Evolutionary conservation across 1,140 invertebrate species (phyloP), one percentile per base, ranked within the genome.

Genomic region (Sarcophaga bullata): DNA sequence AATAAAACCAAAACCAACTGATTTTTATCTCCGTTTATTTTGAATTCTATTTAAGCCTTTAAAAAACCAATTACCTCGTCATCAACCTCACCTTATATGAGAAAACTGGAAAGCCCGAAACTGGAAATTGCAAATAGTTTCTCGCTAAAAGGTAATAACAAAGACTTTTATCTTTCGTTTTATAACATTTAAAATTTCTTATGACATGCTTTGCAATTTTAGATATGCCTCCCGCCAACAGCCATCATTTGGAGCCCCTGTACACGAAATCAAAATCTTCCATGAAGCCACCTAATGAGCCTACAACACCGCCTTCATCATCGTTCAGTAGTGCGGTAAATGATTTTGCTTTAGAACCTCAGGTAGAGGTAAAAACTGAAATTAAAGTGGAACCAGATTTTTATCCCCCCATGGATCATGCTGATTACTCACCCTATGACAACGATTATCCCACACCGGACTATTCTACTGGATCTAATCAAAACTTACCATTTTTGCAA

Each of bases 241-340:
- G n/a, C 9, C 75, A 78, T 3, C 48, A 52, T 50, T 49, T 19
- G 48, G 48, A 50, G 10, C 48, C 49, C 25, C 19, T 19, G 52
- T 50, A 78, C 8, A 10, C 48, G 9, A 50, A 48, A 68, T 17
- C 19, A 68, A 15, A 17, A 84, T 11, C 85, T 85, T 62, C 54
- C 54, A 13, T 62, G 54, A 15, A n/a, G 15, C 48, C 83, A 0
- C n/a, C 25, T 54, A 84, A 82, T 46, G 6, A 80, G 7, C 48
- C 82, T 46, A 50, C 87, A 8, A 86, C 87, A 11, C 86, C 86
- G 3, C 84, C 87, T 13, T 84, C 86, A 0, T 85, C 87, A n/a
- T 84, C 86, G 0, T 82, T 86, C 0, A 78, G 25, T 37, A 37
- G 10, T 25, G n/a, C 82, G 5, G 48, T 10, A 13, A 73, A 49